Evolutionary conservation across 2,888 invertebrate species (phyloP).

Genomic region (Cephonodes hylas): DNA sequence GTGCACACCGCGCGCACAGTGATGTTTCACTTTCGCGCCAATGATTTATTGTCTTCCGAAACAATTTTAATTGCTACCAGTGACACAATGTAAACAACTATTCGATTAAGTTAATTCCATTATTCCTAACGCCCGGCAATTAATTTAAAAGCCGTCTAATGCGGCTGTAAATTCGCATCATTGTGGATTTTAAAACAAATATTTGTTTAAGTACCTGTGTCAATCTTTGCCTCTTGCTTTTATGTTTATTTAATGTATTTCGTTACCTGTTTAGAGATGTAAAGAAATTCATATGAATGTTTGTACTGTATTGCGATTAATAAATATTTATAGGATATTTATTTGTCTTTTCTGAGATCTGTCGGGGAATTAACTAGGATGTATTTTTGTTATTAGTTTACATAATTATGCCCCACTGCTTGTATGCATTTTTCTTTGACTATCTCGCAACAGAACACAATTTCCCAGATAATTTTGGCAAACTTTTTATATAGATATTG

Average conservation of each 20-base stretch:
- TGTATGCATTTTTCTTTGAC: no score
- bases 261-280: not conserved
- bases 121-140: conserved; percentile 62
- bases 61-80: conserved; percentile 80
- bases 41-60: conserved; percentile 78
- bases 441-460: no score
- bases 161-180: conserved; percentile 34
- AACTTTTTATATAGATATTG: no score
- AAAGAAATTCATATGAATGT: not conserved
- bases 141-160: conserved; percentile 67
- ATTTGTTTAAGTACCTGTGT: not conserved
- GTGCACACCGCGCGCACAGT: conserved; percentile 64
- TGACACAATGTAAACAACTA: conserved; percentile 81
- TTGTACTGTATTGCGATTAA: no score
- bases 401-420: no score
- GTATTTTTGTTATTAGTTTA: no score
- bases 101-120: conserved; percentile 80
- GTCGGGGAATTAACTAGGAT: no score
- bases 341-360: no score
- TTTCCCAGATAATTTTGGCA: no score
- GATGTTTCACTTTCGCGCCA: conserved; percentile 79
- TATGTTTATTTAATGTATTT: not conserved
- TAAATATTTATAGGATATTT: no score
- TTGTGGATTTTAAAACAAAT: not conserved
- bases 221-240: no score